These are phyloP conservation scores for Rhagium mordax DNA, from an alignment of 2,888 invertebrate species.

Conservation along the genomic window DNA sequence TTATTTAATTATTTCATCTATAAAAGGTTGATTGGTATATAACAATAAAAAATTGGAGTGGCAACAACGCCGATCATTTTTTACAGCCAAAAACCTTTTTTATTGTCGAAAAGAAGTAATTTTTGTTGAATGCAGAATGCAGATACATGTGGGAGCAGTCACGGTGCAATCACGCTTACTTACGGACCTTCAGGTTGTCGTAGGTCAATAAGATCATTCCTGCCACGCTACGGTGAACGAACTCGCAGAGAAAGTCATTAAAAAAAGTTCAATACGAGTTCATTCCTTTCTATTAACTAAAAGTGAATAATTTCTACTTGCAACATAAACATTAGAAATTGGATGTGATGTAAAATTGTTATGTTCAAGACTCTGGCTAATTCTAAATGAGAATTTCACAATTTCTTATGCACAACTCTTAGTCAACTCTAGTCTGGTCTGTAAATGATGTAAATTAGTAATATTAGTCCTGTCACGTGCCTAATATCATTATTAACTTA, in stretches of 20 bases:
- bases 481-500: no score
- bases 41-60: no score
- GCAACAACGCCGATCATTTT: no score
- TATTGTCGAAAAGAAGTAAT: no score
- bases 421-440: background rate
- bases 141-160: background rate
- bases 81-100: no score
- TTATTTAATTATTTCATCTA: no score
- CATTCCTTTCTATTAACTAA: slow-evolving; percentile 17
- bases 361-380: background rate
- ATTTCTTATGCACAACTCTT: background rate
- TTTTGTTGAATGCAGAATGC: no score
- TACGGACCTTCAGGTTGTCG: background rate
- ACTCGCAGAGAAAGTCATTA: slow-evolving; percentile 8
- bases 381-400: background rate
- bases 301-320: slow-evolving; percentile 16
- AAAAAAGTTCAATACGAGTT: slow-evolving; percentile 14
- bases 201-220: slow-evolving; percentile 6
- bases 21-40: no score
- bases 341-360: slow-evolving; percentile 7
- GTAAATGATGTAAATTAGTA: no score
- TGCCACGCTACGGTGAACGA: slow-evolving; percentile 7
- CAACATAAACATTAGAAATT: slow-evolving; percentile 18
- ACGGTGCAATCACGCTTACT: no score
- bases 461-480: no score